Base-by-base conservation (phyloP, 2,888 invertebrate species). In the Ephialtes manifestator region DNA sequence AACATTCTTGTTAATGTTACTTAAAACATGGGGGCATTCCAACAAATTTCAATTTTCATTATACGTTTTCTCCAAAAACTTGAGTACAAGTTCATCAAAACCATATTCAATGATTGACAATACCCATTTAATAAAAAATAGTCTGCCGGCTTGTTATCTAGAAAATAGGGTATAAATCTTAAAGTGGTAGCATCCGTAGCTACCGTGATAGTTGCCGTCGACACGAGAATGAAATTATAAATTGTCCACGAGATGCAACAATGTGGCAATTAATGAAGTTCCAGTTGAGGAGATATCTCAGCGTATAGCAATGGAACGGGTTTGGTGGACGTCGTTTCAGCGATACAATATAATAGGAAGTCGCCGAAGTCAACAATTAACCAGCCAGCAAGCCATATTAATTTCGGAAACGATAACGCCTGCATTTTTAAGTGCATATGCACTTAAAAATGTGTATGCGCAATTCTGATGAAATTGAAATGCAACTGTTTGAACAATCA, bases 301-400 rank as follows among this genome's bases (percentile, higher is more conserved):
- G 31, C 65, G 24, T 18, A 11, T 5, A 35, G 13, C 48, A 4
- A 31, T 39, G 55, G 11, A 80, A 20, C 18, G 63, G 65, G 13
- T 39, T 55, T 58, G 18, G 67, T 35, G 48, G 48, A 60, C 35
- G 24, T 60, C 35, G 48, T 48, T 48, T 63, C 75, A n/a, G 51
- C 13, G 35, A 48, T 48, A 76, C 51, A 76, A 65, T 76, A 53
- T 76, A 65, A 65, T 53, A 51, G 48, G 13, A 65, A 65, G 65
- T 76, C 35, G 75, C 24, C 20, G 51, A 51, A 78, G 53, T 28
- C 46, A 55, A 48, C 39, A 24, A 28, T 39, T 78, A 53, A 43
- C 84, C 67, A 76, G 75, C 35, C 39, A 39, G 39, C 39, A 11
- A 63, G 65, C 63, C 65, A 70, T 72, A 51, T 81, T 76, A 81